Evolutionary conservation across 2,888 invertebrate species (phyloP).

Genomic region (Coelinius sp.): DNA sequence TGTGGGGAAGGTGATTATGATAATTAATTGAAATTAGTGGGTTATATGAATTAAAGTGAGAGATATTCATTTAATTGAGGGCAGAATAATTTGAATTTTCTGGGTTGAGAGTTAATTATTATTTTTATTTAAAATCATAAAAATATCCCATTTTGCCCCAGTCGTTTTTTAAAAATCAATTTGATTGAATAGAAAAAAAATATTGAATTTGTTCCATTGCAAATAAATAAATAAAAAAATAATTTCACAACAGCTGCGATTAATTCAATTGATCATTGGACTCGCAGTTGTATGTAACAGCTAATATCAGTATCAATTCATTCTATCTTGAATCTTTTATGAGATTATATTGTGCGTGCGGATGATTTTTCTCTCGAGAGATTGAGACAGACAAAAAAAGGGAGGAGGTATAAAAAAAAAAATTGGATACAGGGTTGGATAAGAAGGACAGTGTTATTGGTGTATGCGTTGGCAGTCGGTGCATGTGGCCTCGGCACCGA

Average conservation of each 20-base stretch:
- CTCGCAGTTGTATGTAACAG: constrained; percentile 18
- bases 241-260: neutral
- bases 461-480: constrained; percentile 12
- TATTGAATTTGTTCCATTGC: neutral
- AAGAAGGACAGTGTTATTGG: constrained; percentile 8
- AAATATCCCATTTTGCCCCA: no score
- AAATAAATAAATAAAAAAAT: constrained; percentile 15
- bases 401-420: neutral
- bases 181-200: no score
- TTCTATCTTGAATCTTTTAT: constrained; percentile 21
- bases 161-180: no score
- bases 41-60: neutral
- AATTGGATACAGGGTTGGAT: neutral
- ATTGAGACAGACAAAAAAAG: constrained; percentile 11
- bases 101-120: no score
- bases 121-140: no score
- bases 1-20: no score
- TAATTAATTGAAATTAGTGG: neutral
- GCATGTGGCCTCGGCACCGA: constrained; percentile 51
- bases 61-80: neutral
- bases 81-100: no score
- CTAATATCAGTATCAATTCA: constrained; percentile 14
- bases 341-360: constrained; percentile 24
- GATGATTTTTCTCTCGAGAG: neutral
- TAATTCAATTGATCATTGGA: constrained; percentile 9